A percentile compares a stretch with the other conserved stretches of the same genome.
Evolutionary conservation across 2,113 vertebrate genomes (phyloP).

Genomic region (Nipponia nippon): DNA sequence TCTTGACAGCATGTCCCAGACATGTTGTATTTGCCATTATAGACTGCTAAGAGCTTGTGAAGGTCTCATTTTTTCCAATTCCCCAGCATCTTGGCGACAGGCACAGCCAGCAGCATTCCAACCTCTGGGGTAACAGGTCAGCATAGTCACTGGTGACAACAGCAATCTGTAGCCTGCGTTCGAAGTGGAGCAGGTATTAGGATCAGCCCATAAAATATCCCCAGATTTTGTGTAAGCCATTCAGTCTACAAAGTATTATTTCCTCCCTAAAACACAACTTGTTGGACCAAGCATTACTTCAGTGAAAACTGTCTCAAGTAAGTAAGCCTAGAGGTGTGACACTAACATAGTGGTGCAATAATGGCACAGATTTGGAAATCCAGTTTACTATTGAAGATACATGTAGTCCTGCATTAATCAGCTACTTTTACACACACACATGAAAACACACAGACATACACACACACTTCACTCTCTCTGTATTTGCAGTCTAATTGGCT

Average conservation of each 20-base stretch:
- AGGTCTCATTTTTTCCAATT: not conserved
- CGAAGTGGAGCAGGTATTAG: not conserved
- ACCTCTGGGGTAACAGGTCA: not conserved
- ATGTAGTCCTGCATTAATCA: not conserved
- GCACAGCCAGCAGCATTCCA: not conserved
- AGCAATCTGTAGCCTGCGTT: not conserved
- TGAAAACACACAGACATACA: rapidly evolving
- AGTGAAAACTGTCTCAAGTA: not conserved
- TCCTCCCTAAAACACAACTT: not conserved
- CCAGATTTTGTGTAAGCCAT: not conserved
- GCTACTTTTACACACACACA: not conserved
- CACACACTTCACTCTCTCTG: not conserved
- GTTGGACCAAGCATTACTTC: not conserved
- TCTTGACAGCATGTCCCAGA: conserved; percentile 28
- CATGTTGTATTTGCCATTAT: conserved; percentile 1
- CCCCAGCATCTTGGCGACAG: not conserved
- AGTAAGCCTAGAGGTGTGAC: not conserved
- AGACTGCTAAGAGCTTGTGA: not conserved
- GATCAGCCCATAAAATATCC: not conserved
- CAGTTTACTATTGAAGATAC: not conserved
- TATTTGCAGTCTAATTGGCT: not conserved
- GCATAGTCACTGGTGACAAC: not conserved
- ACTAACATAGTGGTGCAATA: not conserved
- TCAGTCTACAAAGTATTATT: not conserved
- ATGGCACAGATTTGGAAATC: not conserved